phyloP scores from a whole-genome alignment of 2,888 invertebrate species.

The Microctonus brassicae region DNA sequence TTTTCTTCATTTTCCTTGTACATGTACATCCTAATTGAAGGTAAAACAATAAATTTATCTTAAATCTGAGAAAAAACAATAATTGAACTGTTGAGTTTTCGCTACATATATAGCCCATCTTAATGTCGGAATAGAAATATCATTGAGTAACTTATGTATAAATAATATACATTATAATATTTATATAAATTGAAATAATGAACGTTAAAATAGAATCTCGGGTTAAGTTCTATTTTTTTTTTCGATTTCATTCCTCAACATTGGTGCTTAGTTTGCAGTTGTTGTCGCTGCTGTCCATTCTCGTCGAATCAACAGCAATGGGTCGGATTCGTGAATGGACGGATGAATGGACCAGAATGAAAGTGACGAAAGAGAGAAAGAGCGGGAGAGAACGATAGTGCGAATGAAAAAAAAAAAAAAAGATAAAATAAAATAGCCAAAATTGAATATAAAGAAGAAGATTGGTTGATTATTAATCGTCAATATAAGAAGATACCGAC shows the following conservation, averaged over 20 bases:
- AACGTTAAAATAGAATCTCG: not conserved
- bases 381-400: conserved; percentile 35
- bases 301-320: not conserved
- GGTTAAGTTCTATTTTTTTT: not conserved
- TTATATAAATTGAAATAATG: no score
- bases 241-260: conserved; percentile 14
- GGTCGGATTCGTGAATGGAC: conserved; percentile 20
- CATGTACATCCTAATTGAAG: conserved; percentile 62
- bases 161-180: not conserved
- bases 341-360: conserved; percentile 37
- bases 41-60: conserved; percentile 66
- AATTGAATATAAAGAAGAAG: not conserved
- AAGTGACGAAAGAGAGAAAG: conserved; percentile 37
- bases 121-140: conserved; percentile 7
- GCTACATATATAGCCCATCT: conserved; percentile 47
- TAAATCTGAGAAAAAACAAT: conserved; percentile 61
- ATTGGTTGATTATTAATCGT: not conserved
- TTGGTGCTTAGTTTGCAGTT: conserved; percentile 25
- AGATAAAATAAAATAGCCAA: conserved; percentile 24
- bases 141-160: not conserved
- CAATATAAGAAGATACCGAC: not conserved
- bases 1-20: conserved; percentile 64
- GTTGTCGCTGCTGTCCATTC: conserved; percentile 1
- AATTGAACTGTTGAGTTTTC: conserved; percentile 64
- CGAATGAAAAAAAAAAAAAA: conserved; percentile 24